Conservation (phyloP, 2,888 invertebrate species). For the Polia nebulosa region DNA sequence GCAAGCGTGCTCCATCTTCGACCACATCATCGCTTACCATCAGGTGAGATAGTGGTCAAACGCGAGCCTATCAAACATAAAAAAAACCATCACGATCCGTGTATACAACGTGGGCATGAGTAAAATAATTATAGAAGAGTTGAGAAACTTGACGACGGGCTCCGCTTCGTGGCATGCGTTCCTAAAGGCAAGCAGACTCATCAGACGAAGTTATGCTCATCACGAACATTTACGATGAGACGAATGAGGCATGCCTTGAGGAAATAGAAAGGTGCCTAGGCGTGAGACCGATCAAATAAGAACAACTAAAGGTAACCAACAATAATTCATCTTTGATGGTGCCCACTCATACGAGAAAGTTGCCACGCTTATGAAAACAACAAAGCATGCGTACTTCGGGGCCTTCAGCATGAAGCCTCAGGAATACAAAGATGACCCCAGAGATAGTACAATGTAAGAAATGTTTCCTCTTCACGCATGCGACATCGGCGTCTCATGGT, state of each 20-base stretch:
- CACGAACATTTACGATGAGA: slow-evolving; percentile 8
- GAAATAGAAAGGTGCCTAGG: slow-evolving; percentile 27
- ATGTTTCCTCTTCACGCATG: no score
- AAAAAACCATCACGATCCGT: slow-evolving; percentile 7
- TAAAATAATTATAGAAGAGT: no score
- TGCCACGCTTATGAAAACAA: slow-evolving; percentile 26
- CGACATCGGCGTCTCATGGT: no score
- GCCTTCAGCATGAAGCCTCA: no score
- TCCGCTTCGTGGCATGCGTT: no score
- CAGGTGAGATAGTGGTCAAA: not conserved
- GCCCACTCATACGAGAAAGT: slow-evolving; percentile 28
- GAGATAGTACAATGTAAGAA: no score
- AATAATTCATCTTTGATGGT: slow-evolving; percentile 26
- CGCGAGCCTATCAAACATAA: no score
- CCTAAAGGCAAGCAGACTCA: not conserved
- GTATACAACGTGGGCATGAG: no score
- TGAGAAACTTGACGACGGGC: no score
- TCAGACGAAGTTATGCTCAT: slow-evolving; percentile 3
- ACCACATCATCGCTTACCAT: not conserved
- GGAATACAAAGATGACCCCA: no score
- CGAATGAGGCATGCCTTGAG: slow-evolving; percentile 7
- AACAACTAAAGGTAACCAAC: slow-evolving; percentile 28
- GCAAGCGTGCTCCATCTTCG: not conserved
- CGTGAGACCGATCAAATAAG: slow-evolving; percentile 26
- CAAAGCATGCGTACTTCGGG: no score